Percentiles rank a stretch among this genome's conserved stretches.
These are phyloP conservation scores for Falco biarmicus DNA, from an alignment of 2,797 vertebrate species.

Conservation along the genomic window DNA sequence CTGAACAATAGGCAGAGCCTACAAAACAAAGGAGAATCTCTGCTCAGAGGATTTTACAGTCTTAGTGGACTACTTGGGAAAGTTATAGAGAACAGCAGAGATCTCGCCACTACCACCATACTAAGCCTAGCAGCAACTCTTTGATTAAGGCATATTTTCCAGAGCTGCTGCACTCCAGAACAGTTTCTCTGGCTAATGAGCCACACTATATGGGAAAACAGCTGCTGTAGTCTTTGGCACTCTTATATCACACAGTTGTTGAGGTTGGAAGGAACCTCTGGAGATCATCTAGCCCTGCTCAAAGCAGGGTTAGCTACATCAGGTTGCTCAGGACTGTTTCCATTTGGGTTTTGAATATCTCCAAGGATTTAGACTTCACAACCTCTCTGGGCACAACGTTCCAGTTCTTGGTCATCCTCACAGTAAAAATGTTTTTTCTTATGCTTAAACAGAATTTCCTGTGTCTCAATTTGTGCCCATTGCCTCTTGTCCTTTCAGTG, in stretches of 20 bases:
- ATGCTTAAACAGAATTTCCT: neutral
- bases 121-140: neutral
- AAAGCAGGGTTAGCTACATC: neutral
- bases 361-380: neutral
- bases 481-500: too few relatives aligned
- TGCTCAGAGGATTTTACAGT: neutral
- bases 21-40: neutral
- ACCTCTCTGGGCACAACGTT: fast-evolving
- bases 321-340: neutral
- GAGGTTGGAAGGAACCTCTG: neutral
- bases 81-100: neutral
- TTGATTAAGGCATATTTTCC: neutral
- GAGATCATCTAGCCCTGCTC: neutral
- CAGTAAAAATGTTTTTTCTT: neutral
- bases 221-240: neutral
- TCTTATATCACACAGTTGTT: neutral
- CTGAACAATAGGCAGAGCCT: neutral
- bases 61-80: neutral
- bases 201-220: neutral
- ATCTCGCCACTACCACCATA: neutral
- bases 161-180: neutral
- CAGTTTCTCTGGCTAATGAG: neutral
- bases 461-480: neutral
- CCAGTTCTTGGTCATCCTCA: neutral
- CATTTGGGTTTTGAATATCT: neutral